Base-by-base conservation (phyloP, 2,797 vertebrate species). In the Botia almorhae region DNA sequence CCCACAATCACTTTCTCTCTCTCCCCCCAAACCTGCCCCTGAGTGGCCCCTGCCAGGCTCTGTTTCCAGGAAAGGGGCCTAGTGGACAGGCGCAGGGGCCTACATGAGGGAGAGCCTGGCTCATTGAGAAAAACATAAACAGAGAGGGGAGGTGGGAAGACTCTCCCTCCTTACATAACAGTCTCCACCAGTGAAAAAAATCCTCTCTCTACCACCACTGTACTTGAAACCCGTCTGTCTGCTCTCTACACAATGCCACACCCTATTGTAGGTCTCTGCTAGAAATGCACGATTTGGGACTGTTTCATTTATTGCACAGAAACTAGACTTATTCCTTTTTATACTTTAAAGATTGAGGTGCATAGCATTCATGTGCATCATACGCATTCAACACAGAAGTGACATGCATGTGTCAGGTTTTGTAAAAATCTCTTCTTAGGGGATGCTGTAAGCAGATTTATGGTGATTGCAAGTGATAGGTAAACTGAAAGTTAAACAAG, bases 91-190 rank as follows among this genome's bases (percentile, higher is more conserved):
- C 94, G 88, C 89, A 87, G 93, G 92, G 94, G 93, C 94, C 93
- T 90, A 76, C 82, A 84, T 88, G 90, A 91, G 93, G 85, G 83
- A 92, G 90, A 92, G 92, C 90, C 91, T 92, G 90, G 92, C 93
- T 94, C 94, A 95, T 95, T 94, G 92, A 94, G 92, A 94, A 94
- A 95, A 94, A 94, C 92, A 95, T 93, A 93, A 94, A 93, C 92
- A 94, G 88, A 88, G 88, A 92, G 87, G 90, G 91, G 92, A 87
- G 91, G 92, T 89, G 90, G 89, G 90, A 93, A 88, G 91, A 90
- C 87, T 89, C 91, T 91, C 88, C 88, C 82, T 87, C 85, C 91
- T 94, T 94, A 94, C 91, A 92, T 93, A 94, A 93, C 87, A 69
- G 88, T 87, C 90, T 90, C 86, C 80, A 90, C 90, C 88, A 89